Percentiles rank a stretch among this genome's conserved stretches.
phyloP scores from a whole-genome alignment of 1,140 invertebrate species.

The Drosophila prosaltans region DNA sequence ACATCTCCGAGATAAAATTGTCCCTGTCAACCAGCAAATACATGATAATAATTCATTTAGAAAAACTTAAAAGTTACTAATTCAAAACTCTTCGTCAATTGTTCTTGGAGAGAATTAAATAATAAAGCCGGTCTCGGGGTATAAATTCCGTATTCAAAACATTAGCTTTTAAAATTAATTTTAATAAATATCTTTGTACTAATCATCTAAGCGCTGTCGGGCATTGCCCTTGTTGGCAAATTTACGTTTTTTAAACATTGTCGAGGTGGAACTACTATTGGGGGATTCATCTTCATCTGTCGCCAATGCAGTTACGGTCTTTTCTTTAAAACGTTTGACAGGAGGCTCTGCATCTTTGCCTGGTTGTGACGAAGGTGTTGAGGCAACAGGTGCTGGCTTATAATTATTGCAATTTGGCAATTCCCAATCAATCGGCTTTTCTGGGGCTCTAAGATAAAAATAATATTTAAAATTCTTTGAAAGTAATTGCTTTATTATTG shows the following conservation, averaged over 20 bases:
- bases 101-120: too few species aligned
- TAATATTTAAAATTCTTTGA: too few species aligned
- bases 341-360: slow-evolving; percentile 79
- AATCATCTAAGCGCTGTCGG: slow-evolving; percentile 85
- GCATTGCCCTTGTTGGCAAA: slow-evolving; percentile 85
- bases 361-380: slow-evolving; percentile 21
- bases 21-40: too few species aligned
- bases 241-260: slow-evolving; percentile 88
- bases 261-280: slow-evolving; percentile 15
- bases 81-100: too few species aligned
- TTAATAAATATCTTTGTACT: neutral
- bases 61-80: too few species aligned
- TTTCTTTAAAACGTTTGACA: slow-evolving; percentile 87
- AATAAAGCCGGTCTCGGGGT: too few species aligned
- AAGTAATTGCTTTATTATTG: neutral
- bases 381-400: slow-evolving; percentile 65
- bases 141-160: too few species aligned
- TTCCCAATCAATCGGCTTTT: slow-evolving; percentile 85
- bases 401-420: slow-evolving; percentile 84
- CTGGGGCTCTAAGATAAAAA: slow-evolving; percentile 48
- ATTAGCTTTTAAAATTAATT: too few species aligned
- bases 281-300: slow-evolving; percentile 66
- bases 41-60: too few species aligned
- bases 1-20: too few species aligned
- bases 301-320: slow-evolving; percentile 84